phyloP scores from a whole-genome alignment of 2,113 vertebrate genomes.

The Dissostichus mawsoni region DNA sequence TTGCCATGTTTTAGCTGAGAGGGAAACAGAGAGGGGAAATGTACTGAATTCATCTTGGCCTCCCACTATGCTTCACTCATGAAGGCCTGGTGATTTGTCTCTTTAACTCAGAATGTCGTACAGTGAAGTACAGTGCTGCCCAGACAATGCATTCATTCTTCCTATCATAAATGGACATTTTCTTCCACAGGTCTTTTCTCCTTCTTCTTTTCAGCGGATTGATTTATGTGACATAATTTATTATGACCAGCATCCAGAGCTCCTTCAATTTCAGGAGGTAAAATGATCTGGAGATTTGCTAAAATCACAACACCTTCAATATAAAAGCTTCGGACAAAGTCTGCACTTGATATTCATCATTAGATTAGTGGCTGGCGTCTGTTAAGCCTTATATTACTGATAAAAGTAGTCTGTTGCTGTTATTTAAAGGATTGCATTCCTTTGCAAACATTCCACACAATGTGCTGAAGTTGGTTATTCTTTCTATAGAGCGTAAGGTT shows the following conservation, averaged over 20 bases:
- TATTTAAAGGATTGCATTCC: conserved; percentile 75
- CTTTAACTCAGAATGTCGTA: conserved; percentile 62
- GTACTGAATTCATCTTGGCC: conserved; percentile 75
- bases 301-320: conserved; percentile 76
- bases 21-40: conserved; percentile 74
- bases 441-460: conserved; percentile 76
- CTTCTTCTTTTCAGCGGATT: conserved; percentile 58
- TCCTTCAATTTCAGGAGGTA: conserved; percentile 72
- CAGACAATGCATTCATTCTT: conserved; percentile 81
- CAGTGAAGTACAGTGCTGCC: conserved; percentile 70
- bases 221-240: conserved; percentile 81
- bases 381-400: conserved; percentile 73
- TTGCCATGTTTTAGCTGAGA: conserved; percentile 76
- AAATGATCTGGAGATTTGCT: conserved; percentile 76
- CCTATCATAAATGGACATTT: conserved; percentile 76
- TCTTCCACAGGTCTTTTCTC: conserved; percentile 56
- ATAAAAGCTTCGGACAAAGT: conserved; percentile 77
- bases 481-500: conserved; percentile 64
- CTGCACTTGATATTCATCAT: conserved; percentile 76
- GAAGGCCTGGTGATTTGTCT: conserved; percentile 76
- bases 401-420: conserved; percentile 73
- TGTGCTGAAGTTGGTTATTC: conserved; percentile 71
- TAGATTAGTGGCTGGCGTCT: conserved; percentile 78
- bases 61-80: conserved; percentile 72
- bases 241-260: conserved; percentile 69